phyloP scores from a whole-genome alignment of 2,888 invertebrate species.

The Andrena dorsata region DNA sequence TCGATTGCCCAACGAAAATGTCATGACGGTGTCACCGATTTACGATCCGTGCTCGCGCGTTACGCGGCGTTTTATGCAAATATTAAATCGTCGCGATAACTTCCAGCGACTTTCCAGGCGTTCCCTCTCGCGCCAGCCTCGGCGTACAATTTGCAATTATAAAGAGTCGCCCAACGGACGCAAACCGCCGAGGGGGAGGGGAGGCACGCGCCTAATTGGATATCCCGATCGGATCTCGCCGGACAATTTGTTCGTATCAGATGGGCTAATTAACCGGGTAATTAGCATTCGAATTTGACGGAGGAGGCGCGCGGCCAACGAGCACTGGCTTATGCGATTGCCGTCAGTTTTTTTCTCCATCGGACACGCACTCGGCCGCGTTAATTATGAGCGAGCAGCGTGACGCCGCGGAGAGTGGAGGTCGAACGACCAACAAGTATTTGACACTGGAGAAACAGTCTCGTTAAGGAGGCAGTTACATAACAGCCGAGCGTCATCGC shows the following conservation, averaged over 20 bases:
- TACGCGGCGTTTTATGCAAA: constrained; percentile 35
- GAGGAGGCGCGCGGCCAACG: constrained; percentile 1
- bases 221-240: constrained; percentile 33
- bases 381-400: constrained; percentile 38
- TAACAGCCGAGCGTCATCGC: constrained; percentile 38
- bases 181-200: background rate
- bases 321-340: constrained; percentile 12
- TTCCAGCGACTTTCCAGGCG: constrained; percentile 18
- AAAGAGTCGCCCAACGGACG: background rate
- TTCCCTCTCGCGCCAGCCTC: constrained; percentile 5
- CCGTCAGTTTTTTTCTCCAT: background rate
- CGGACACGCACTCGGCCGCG: constrained; percentile 3
- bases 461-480: constrained; percentile 15
- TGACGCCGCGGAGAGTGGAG: background rate
- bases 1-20: constrained; percentile 49
- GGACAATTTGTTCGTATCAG: constrained; percentile 41
- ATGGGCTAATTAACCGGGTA: constrained; percentile 36
- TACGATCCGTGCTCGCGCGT: constrained; percentile 28
- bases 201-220: constrained; percentile 49
- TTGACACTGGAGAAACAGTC: constrained; percentile 25
- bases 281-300: constrained; percentile 49
- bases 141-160: constrained; percentile 14
- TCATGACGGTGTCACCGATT: constrained; percentile 43
- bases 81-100: constrained; percentile 43
- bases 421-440: constrained; percentile 23